phyloP scores from a whole-genome alignment of 2,113 vertebrate species.

The Porphyrio hochstetteri region DNA sequence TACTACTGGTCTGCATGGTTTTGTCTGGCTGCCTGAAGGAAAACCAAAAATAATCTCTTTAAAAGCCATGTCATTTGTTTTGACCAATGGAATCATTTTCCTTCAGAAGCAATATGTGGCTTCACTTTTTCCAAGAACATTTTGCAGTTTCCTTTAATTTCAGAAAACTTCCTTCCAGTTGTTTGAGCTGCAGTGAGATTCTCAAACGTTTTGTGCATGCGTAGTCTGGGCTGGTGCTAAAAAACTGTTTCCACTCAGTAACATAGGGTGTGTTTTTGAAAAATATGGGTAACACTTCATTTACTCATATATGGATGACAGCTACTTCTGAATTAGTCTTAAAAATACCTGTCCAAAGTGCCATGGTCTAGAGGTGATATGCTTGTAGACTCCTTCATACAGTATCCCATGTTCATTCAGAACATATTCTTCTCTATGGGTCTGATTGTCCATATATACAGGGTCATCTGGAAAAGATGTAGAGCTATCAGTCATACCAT shows the following conservation, averaged over 20 bases:
- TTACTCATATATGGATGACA: neutral
- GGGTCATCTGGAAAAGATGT: slow-evolving; percentile 61
- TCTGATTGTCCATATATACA: slow-evolving; percentile 65
- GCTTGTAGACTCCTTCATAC: slow-evolving; percentile 64
- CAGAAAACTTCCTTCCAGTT: neutral
- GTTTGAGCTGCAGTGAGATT: neutral
- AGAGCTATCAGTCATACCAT: neutral
- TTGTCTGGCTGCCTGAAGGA: neutral
- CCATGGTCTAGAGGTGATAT: slow-evolving; percentile 61
- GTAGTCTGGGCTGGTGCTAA: neutral
- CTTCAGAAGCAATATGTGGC: neutral
- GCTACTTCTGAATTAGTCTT: neutral
- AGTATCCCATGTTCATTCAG: slow-evolving; percentile 69
- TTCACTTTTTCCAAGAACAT: neutral
- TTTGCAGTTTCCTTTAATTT: neutral
- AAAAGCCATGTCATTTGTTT: neutral
- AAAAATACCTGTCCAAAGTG: slow-evolving; percentile 70
- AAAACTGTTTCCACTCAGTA: neutral
- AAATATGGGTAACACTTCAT: neutral
- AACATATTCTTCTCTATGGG: slow-evolving; percentile 65
- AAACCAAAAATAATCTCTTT: neutral
- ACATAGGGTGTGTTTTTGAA: neutral
- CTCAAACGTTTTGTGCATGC: neutral
- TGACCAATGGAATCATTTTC: neutral
- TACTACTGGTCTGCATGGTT: neutral